Base-by-base conservation (phyloP, 2,888 invertebrate species). In the Patella depressa region DNA sequence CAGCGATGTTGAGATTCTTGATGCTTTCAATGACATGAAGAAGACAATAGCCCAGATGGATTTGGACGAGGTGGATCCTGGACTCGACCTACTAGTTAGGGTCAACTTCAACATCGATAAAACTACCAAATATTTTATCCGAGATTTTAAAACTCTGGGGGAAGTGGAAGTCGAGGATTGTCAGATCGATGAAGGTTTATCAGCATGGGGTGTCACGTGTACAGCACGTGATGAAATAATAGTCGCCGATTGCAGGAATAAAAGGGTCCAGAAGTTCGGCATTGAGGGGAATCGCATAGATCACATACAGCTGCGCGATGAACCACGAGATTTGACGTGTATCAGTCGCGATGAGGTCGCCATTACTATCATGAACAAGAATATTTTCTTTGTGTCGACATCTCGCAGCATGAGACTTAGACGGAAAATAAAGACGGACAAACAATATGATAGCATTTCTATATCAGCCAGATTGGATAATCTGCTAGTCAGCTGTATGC, bases 181-280 rank as follows among this genome's bases (percentile, higher is more conserved):
- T 3, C 83, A 82, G 19, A 80, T 83, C 0, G 86, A 86, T 45
- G 84, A 84, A 12, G 87, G 86, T 2, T 74, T 86, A 24, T 84
- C 85, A 2, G 82, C 82, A 2, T 88, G 88, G 88, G 88, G 88
- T 0, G 87, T 88, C 15, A 82, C 87, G 9, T 88, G 87, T 74
- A 87, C 86, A 0, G 77, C 84, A 29, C 80, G 80, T n/a, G 88
- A 87, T 71, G 87, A 88, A 57, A 87, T 88, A 55, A 84, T 88
- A 34, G 88, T 88, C 3, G 86, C 85, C 11, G 88, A 88, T 78
- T 85, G 87, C 74, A 84, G 85, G 53, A 87, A 87, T 81, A 86
- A 85, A 65, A 75, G 85, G 11, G 84, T 88, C 71, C 88, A 88
- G 77, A 88, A 88, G 76, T 88, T 88, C 77, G 83, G 84, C 79